Percentiles rank a stretch among this genome's conserved stretches.
These are phyloP conservation scores for Clarias macrocephalus DNA, from an alignment of 2,113 vertebrate species.

Conservation along the genomic window DNA sequence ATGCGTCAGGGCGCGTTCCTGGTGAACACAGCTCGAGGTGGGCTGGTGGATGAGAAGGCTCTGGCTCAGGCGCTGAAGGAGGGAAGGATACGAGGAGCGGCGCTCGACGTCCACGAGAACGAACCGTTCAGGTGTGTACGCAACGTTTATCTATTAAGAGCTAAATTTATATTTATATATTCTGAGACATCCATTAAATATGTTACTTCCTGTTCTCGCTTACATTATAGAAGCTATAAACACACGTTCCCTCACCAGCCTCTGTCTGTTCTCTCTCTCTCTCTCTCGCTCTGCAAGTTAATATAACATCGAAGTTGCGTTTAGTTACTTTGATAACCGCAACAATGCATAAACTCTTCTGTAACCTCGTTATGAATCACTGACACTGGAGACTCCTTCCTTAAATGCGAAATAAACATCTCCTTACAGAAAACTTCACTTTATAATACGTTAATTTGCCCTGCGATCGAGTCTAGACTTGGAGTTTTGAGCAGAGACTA, in stretches of 20 bases:
- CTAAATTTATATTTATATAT: neutral
- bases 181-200: neutral
- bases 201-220: neutral
- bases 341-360: neutral
- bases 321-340: neutral
- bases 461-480: neutral
- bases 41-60: slow-evolving; percentile 98
- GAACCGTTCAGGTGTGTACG: slow-evolving; percentile 88
- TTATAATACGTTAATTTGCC: neutral
- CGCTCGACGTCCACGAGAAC: slow-evolving; percentile 92
- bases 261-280: neutral
- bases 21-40: slow-evolving; percentile 91
- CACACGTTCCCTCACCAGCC: neutral
- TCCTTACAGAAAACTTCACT: neutral
- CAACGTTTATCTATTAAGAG: neutral
- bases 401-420: neutral
- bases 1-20: slow-evolving; percentile 98
- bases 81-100: slow-evolving; percentile 94
- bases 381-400: neutral
- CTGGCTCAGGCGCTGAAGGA: slow-evolving; percentile 96
- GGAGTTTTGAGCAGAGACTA: neutral
- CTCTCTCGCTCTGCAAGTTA: neutral
- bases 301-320: neutral
- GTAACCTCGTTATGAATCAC: too few relatives aligned
- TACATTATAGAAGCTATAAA: neutral